Percentiles rank a stretch among this genome's conserved stretches.
Evolutionary conservation across 2,113 vertebrate genomes (phyloP).

Genomic region (Phalacrocorax pelagicus): DNA sequence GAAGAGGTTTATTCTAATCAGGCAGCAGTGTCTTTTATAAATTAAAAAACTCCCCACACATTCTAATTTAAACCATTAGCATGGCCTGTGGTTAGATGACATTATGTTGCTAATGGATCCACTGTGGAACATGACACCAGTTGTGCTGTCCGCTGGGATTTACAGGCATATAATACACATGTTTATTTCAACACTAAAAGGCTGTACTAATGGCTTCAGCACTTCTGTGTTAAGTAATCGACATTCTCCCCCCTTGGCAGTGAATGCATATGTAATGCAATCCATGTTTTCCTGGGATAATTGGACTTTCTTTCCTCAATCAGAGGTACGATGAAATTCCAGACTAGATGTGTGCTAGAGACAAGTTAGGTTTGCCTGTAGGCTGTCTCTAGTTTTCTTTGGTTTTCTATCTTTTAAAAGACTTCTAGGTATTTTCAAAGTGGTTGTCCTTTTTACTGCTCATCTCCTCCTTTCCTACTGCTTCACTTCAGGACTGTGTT

Average conservation of each 20-base stretch:
- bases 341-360: slow-evolving; percentile 51
- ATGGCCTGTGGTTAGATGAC: slow-evolving; percentile 70
- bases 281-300: slow-evolving; percentile 75
- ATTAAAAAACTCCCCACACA: slow-evolving; percentile 49
- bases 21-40: neutral
- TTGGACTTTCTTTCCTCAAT: slow-evolving; percentile 66
- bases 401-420: neutral
- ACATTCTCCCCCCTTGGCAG: slow-evolving; percentile 55
- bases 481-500: neutral
- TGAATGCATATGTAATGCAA: slow-evolving; percentile 72
- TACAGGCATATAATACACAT: slow-evolving; percentile 71
- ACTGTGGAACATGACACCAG: slow-evolving; percentile 77
- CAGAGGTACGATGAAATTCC: slow-evolving; percentile 63
- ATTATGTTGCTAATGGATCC: slow-evolving; percentile 81
- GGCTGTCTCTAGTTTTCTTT: neutral
- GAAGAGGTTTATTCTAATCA: slow-evolving; percentile 32
- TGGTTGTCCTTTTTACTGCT: neutral
- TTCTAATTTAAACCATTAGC: slow-evolving; percentile 78
- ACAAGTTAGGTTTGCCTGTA: slow-evolving; percentile 1
- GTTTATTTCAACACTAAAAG: slow-evolving; percentile 79
- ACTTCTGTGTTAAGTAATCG: slow-evolving; percentile 79
- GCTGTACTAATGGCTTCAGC: slow-evolving; percentile 79
- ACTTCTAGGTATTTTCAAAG: neutral
- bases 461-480: neutral
- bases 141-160: slow-evolving; percentile 72